phyloP scores from a whole-genome alignment of 2,797 vertebrate species.

The Muraenolepis orangiensis region DNA sequence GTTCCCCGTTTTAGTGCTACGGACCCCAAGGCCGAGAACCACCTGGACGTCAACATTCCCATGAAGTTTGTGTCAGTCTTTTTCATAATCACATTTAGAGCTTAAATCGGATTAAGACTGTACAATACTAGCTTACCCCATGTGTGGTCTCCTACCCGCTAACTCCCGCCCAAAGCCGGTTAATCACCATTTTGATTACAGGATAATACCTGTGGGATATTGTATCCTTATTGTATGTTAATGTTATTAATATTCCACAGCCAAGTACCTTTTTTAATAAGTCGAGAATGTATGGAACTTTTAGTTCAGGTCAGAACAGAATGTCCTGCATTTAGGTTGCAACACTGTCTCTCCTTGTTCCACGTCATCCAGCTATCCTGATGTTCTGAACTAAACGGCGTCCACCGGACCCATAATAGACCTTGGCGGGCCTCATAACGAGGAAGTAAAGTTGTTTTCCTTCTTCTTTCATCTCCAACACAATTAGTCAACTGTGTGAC shows the following conservation, averaged over 20 bases:
- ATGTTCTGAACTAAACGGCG: background rate
- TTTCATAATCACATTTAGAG: conserved; percentile 72
- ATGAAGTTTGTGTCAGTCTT: conserved; percentile 75
- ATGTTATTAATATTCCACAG: conserved; percentile 59
- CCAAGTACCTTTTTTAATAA: background rate
- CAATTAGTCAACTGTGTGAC: background rate
- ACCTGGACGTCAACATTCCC: conserved; percentile 67
- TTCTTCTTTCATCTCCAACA: background rate
- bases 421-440: background rate
- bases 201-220: conserved; percentile 78
- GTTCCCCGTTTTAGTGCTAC: conserved; percentile 12
- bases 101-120: conserved; percentile 76
- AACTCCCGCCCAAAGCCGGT: conserved; percentile 68
- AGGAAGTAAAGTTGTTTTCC: background rate
- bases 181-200: conserved; percentile 72
- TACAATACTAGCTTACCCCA: conserved; percentile 72
- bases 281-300: background rate
- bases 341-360: background rate
- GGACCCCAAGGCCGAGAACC: conserved; percentile 7
- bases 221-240: conserved; percentile 68
- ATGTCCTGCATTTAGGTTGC: background rate
- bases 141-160: conserved; percentile 72
- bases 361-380: background rate
- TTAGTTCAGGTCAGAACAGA: background rate
- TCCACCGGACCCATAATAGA: background rate